Evolutionary conservation across 2,888 invertebrate genomes (phyloP), one percentile per base, ranked within the genome.

Genomic region (Ferrisia virgata): DNA sequence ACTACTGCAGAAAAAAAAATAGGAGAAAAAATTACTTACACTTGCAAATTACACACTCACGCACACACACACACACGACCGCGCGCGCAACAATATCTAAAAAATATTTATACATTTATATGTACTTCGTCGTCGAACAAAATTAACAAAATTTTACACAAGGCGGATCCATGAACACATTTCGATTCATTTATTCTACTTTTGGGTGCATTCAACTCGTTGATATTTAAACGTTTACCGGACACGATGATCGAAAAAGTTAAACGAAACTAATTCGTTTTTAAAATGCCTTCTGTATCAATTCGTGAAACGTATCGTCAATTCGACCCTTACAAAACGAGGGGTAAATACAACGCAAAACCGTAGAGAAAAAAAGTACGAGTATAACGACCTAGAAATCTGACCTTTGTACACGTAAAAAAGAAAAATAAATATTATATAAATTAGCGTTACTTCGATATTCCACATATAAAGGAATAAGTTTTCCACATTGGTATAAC

Each of bases 21-120:
- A 79, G n/a, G 43, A 79, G 33, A 81, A 81, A n/a, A 47, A 36
- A 53, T 31, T 47, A 39, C 80, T 81, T 81, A 58, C 33, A 53
- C n/a, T n/a, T n/a, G n/a, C n/a, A n/a, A n/a, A n/a, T n/a, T n/a
- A n/a, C n/a, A n/a, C n/a, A n/a, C n/a, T n/a, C 82, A 82, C 69
- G 64, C 69, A 82, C 6, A 43, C 28, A 43, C 72, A 79, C 18
- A 69, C 36, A 82, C 53, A 82, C 31, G n/a, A n/a, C n/a, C n/a
- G 69, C 69, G 69, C 81, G 18, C 33, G 31, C 36, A 72, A 72
- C 58, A 64, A 47, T 47, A 47, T 28, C 58, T 64, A 64, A 64
- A 64, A 43, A 43, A 43, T 43, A 43, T 43, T 1, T 53, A 53
- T 22, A 53, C 3, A 53, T 22, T 53, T 22, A 69, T 18, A 69